phyloP scores from a whole-genome alignment of 2,888 invertebrate species.

The Neoaliturus tenellus region DNA sequence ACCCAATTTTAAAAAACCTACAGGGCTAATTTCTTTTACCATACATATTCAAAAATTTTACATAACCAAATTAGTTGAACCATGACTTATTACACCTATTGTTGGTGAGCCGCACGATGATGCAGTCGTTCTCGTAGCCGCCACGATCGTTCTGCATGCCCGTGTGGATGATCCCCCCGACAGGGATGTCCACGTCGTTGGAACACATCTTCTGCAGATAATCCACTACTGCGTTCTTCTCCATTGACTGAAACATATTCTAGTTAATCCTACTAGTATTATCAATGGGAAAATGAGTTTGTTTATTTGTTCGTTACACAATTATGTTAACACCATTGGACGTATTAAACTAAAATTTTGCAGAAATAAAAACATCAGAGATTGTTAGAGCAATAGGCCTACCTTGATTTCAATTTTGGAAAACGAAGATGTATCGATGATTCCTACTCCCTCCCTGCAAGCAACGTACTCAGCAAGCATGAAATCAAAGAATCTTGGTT shows the following conservation, averaged over 20 bases:
- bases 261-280: no score
- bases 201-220: conserved; percentile 81
- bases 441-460: conserved; percentile 84
- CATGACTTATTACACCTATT: conserved; percentile 72
- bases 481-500: conserved; percentile 81
- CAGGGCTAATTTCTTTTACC: no score
- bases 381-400: no score
- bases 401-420: conserved; percentile 85
- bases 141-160: conserved; percentile 84
- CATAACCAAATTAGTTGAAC: not conserved
- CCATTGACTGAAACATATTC: conserved; percentile 72
- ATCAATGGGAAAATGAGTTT: no score
- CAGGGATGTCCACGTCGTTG: conserved; percentile 79
- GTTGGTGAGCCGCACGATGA: conserved; percentile 78
- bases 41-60: not conserved
- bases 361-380: no score
- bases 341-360: no score
- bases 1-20: no score
- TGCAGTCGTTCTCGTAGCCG: conserved; percentile 85
- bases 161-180: conserved; percentile 80
- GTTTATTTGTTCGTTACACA: no score
- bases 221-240: conserved; percentile 76
- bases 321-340: no score
- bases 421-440: conserved; percentile 88
- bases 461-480: conserved; percentile 83